phyloP scores from a whole-genome alignment of 2,113 vertebrate genomes.

The Raja brachyura region DNA sequence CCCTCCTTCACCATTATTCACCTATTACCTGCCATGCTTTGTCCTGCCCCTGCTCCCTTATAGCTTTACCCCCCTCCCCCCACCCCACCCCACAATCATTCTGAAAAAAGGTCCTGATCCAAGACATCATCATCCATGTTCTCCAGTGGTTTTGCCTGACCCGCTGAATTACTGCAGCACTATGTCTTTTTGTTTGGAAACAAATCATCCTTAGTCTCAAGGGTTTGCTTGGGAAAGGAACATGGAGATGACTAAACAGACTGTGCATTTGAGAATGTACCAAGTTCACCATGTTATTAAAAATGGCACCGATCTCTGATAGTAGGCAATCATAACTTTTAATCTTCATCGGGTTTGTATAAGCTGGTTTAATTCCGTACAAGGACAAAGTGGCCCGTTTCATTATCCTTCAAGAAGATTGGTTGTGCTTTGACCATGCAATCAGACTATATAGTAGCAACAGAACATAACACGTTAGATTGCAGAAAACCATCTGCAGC shows the following conservation, averaged over 20 bases:
- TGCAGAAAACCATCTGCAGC: background rate
- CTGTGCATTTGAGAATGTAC: background rate
- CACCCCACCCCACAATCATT: too few relatives aligned
- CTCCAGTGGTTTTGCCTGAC: too few relatives aligned
- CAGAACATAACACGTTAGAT: background rate
- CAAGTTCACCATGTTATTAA: background rate
- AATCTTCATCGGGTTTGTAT: background rate
- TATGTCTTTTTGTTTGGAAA: too few relatives aligned
- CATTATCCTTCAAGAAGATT: background rate
- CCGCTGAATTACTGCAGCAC: too few relatives aligned
- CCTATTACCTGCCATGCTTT: too few relatives aligned
- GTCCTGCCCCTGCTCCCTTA: too few relatives aligned
- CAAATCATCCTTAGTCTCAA: too few relatives aligned
- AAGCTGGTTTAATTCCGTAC: background rate
- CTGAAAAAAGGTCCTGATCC: too few relatives aligned
- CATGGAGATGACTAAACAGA: background rate
- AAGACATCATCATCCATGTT: too few relatives aligned
- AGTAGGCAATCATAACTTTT: background rate
- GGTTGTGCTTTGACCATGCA: background rate
- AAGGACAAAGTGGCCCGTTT: background rate
- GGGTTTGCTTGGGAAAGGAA: background rate
- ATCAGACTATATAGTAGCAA: background rate
- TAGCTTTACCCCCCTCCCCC: too few relatives aligned
- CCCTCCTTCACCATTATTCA: too few relatives aligned
- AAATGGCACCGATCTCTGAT: background rate